Conservation (phyloP, 2,113 vertebrate species). For the Rynchops niger region DNA sequence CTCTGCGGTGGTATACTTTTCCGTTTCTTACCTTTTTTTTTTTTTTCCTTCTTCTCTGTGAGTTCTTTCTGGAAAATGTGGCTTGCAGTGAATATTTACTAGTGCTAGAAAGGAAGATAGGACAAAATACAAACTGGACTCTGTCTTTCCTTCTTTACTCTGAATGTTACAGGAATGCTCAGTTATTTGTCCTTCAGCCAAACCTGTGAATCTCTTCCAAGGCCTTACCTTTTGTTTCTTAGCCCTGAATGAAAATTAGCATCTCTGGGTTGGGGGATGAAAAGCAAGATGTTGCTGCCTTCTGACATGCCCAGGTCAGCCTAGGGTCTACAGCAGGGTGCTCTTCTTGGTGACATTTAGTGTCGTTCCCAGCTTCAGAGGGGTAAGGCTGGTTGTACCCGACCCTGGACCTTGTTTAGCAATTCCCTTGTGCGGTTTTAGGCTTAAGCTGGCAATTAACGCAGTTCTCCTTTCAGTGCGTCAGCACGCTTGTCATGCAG, state of each 20-base stretch:
- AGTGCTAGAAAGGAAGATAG: background rate
- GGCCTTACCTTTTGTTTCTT: background rate
- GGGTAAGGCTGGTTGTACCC: background rate
- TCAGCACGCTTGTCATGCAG: conserved; percentile 1
- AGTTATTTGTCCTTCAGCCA: background rate
- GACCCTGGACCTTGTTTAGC: background rate
- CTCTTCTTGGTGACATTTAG: background rate
- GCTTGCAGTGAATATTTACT: background rate
- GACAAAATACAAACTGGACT: background rate
- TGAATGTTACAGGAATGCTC: background rate
- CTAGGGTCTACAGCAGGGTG: background rate
- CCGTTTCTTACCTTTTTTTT: background rate
- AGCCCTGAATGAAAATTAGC: background rate
- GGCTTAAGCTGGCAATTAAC: conserved; percentile 20
- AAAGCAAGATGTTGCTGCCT: background rate
- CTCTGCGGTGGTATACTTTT: background rate
- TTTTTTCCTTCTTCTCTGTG: background rate
- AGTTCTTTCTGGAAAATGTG: background rate
- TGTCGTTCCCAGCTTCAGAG: background rate
- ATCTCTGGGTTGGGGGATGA: background rate
- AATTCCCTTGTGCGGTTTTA: background rate
- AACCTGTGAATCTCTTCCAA: background rate
- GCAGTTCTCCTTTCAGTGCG: background rate
- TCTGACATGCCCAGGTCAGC: background rate
- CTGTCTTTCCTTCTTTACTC: background rate